Evolutionary conservation across 2,797 vertebrate species (phyloP), one percentile per base, ranked within the genome.

Genomic region (Apogon hyalosoma): DNA sequence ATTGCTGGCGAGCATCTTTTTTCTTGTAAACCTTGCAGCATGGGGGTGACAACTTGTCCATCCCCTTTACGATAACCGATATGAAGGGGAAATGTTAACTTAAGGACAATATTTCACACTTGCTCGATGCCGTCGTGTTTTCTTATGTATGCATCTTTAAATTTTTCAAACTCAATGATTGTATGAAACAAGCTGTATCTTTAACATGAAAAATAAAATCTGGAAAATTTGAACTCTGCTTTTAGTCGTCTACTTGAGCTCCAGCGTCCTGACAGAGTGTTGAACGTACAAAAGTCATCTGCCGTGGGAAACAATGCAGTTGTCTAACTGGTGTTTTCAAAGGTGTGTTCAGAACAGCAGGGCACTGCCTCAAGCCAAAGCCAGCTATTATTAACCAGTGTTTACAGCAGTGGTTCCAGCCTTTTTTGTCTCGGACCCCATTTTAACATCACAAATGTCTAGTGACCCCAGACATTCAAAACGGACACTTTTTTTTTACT

Each of bases 101-200:
- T 1, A 39, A 70, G 28, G 72, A 77, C 16, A 36, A 64, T 52
- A 51, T 70, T 75, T 76, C 82, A 69, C 73, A 74, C 63, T 67
- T 69, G 73, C 85, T 86, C 18, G 43, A 72, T 71, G 78, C 75
- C 2, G 66, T 88, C 73, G 53, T 77, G 69, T 86, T 90, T 87
- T 85, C 82, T 74, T 82, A 85, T 88, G 84, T 92, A 88, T 87
- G 89, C 87, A 87, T 92, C 81, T 86, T 89, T 86, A 89, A 64
- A 50, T 92, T 93, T 92, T 55, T 92, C 79, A 68, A 86, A 75
- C 72, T 81, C 61, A 28, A 83, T 72, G 88, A 90, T 89, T 94
- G 87, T 92, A 92, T 71, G 70, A 84, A 74, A 86, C 78, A 80
- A 88, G 80, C 79, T 91, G 90, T 91, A 91, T 92, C 88, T 92